Evolutionary conservation across 2,888 invertebrate species (phyloP), one percentile per base, ranked within the genome.

Genomic region (Odontomyia ornata): DNA sequence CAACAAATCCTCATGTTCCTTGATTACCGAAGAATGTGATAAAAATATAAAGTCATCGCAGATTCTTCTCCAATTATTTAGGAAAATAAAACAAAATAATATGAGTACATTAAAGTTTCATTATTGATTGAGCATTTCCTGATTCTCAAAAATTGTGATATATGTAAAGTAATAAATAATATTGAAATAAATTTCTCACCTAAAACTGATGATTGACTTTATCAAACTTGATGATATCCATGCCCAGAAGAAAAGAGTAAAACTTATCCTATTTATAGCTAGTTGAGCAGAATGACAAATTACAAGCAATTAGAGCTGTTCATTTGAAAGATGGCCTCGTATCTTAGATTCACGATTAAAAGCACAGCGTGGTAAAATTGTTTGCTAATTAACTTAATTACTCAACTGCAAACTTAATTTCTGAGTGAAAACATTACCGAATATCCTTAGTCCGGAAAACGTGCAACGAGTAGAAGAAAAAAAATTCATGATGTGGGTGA

Each of bases 361-460:
- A 71, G 67, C 57, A 76, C 76, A 73, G 73, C 67, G 76, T 67
- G 67, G 65, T 67, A 57, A 76, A 78, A 78, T 76, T 78, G 76
- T 73, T 76, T 78, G 78, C 76, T 78, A 78, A 78, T 78, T 78
- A 78, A 78, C 76, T 73, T 73, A 76, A 78, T 78, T 78, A 78
- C 76, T 78, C 78, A 76, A 78, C 78, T 78, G 78, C 76, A 76
- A 78, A 78, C 72, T 78, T 67, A 76, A 78, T 78, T 76, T 76
- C 78, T 72, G 60, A 65, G 73, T 28, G 76, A 73, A 73, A 73
- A 73, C 73, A 73, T 73, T 57, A 47, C 60, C 57, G 25, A 36
- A 73, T 36, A 69, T 23, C n/a, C 25, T 46, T 15, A 43, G 28
- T 11, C 4, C 62, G n/a, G 15, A 11, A 62, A 9, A 36, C 5